A percentile compares a stretch with the other conserved stretches of the same genome.
Conservation (phyloP, 2,797 vertebrate species). For the Anguilla anguilla region DNA sequence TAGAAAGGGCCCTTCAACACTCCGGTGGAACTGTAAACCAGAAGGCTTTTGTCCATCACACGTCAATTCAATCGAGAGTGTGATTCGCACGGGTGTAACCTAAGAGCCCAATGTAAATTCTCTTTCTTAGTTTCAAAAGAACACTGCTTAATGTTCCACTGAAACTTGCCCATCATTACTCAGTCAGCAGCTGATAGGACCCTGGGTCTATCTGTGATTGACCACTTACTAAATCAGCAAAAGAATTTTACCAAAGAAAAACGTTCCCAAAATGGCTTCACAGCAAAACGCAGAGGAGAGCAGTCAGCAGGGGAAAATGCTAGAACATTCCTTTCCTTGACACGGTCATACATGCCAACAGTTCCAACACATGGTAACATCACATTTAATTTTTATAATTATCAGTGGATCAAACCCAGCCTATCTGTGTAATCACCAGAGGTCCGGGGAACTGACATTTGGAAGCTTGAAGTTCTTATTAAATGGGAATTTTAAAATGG, state of each 20-base stretch:
- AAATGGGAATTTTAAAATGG: neutral
- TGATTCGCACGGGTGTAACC: neutral
- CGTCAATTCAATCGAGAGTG: conserved; percentile 15
- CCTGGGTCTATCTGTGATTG: neutral
- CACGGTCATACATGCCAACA: neutral
- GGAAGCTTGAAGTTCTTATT: too few relatives aligned
- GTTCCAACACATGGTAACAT: neutral
- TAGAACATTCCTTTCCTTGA: neutral
- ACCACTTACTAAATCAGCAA: neutral
- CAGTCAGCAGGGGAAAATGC: neutral
- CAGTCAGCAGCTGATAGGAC: neutral
- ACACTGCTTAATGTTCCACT: neutral
- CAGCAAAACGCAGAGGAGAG: neutral
- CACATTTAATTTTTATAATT: neutral
- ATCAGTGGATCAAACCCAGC: neutral
- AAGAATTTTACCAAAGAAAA: neutral
- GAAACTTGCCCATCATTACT: neutral
- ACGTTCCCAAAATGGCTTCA: neutral
- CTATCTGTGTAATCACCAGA: neutral
- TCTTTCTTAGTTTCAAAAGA: neutral
- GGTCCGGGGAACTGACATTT: neutral
- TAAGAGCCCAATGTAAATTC: neutral
- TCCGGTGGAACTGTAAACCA: neutral
- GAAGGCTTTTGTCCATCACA: neutral
- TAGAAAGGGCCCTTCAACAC: neutral